Conservation (phyloP, 2,113 vertebrate genomes). For the Butorides virescens region DNA sequence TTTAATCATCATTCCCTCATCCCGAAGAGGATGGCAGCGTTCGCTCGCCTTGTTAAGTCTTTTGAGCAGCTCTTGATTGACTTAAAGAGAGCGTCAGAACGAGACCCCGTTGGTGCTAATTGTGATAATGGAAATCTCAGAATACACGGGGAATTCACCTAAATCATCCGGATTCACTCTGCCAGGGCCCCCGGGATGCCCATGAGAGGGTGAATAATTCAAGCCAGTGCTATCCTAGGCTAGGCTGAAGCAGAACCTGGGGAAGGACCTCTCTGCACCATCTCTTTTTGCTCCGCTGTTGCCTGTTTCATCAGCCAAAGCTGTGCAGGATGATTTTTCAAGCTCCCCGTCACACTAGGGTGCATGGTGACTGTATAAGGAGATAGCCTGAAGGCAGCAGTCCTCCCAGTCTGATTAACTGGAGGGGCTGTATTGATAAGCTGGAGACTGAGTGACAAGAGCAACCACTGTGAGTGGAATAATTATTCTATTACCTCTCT, state of each 20-base stretch:
- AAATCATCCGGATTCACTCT: background rate
- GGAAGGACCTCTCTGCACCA: background rate
- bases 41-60: background rate
- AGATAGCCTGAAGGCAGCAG: slow-evolving; percentile 11
- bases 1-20: background rate
- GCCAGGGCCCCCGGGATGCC: background rate
- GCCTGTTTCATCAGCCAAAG: background rate
- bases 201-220: background rate
- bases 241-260: background rate
- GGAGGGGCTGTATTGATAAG: slow-evolving; percentile 14
- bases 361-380: background rate
- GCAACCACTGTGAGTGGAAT: background rate
- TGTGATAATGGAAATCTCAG: background rate
- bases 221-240: background rate
- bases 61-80: background rate
- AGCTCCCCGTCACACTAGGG: background rate
- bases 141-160: background rate
- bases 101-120: background rate
- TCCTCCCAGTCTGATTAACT: background rate
- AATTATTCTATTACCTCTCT: slow-evolving; percentile 55
- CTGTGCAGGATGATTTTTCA: background rate
- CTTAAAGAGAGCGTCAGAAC: background rate
- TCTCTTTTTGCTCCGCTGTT: background rate
- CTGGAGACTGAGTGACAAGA: slow-evolving; percentile 22
- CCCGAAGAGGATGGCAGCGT: background rate